These are phyloP conservation scores for Erannis defoliaria DNA, from an alignment of 2,888 invertebrate genomes.

Conservation along the genomic window DNA sequence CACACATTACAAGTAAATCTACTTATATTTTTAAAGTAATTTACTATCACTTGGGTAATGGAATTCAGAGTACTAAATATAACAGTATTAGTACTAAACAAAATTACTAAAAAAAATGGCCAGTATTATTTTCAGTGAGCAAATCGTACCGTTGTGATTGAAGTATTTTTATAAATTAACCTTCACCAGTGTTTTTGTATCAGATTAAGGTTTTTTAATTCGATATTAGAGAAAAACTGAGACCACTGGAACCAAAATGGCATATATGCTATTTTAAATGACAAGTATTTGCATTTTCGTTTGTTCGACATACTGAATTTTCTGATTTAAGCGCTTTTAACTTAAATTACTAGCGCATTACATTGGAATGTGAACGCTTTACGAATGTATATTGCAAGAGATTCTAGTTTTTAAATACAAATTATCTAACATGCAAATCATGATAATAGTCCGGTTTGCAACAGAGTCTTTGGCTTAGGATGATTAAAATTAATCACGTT, in stretches of 20 bases:
- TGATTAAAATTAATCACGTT: conserved; percentile 14
- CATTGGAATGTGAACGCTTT: conserved; percentile 6
- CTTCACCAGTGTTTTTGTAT: neutral
- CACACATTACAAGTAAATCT: conserved; percentile 39
- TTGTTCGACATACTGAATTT: too few relatives aligned
- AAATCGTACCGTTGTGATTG: neutral
- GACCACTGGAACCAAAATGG: too few relatives aligned
- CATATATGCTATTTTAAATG: too few relatives aligned
- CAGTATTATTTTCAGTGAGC: conserved; percentile 1
- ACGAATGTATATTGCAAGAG: neutral
- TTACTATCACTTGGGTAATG: conserved; percentile 56
- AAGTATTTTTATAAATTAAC: neutral
- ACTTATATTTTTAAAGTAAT: conserved; percentile 16
- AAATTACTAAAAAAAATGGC: neutral
- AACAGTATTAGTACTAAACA: neutral
- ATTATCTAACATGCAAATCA: neutral
- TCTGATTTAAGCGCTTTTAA: too few relatives aligned
- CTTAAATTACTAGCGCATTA: neutral
- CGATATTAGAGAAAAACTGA: too few relatives aligned
- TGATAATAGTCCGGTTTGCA: conserved; percentile 1
- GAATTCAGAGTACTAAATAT: conserved; percentile 38
- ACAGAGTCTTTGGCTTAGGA: conserved; percentile 31
- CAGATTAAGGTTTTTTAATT: neutral
- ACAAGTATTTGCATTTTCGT: too few relatives aligned
- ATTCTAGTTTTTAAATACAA: neutral